Evolutionary conservation across 1,140 invertebrate genomes (phyloP).

Genomic region (Pomphorhynchus laevis): DNA sequence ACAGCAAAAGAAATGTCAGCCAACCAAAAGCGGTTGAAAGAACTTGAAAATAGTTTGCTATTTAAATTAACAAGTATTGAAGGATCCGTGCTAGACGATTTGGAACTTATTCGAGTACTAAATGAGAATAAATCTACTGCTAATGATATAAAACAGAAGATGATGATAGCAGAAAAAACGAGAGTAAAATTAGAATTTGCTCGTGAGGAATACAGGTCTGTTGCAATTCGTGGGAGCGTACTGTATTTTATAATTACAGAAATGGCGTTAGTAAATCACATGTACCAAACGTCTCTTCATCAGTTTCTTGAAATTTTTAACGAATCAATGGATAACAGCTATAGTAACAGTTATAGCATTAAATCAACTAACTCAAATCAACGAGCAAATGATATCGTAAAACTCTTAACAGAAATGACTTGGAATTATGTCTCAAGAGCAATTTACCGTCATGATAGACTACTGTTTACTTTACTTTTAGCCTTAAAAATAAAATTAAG

Average conservation of each 20-base stretch:
- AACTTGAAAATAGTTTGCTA: slow-evolving; percentile 56
- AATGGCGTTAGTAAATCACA: slow-evolving; percentile 71
- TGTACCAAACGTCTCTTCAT: slow-evolving; percentile 81
- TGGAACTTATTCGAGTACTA: slow-evolving; percentile 57
- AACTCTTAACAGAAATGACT: slow-evolving; percentile 51
- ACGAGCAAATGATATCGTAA: slow-evolving; percentile 46
- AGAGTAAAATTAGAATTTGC: slow-evolving; percentile 69
- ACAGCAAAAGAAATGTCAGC: slow-evolving; percentile 79
- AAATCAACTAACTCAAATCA: no score
- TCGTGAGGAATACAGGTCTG: slow-evolving; percentile 62
- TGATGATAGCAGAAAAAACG: slow-evolving; percentile 51
- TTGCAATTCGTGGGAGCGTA: slow-evolving; percentile 57
- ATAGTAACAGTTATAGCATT: no score
- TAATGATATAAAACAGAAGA: slow-evolving; percentile 65
- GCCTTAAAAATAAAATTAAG: slow-evolving; percentile 72
- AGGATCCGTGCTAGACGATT: slow-evolving; percentile 69
- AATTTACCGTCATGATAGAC: slow-evolving; percentile 62
- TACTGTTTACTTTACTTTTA: slow-evolving; percentile 56
- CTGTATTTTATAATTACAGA: slow-evolving; percentile 79
- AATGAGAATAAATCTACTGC: slow-evolving; percentile 60
- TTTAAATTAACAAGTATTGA: slow-evolving; percentile 50
- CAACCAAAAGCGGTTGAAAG: slow-evolving; percentile 74
- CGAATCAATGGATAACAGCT: slow-evolving; percentile 34
- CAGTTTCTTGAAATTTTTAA: slow-evolving; percentile 77
- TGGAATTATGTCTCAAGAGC: slow-evolving; percentile 42